Conservation (phyloP, 2,113 vertebrate genomes). For the Meleagris gallopavo region DNA sequence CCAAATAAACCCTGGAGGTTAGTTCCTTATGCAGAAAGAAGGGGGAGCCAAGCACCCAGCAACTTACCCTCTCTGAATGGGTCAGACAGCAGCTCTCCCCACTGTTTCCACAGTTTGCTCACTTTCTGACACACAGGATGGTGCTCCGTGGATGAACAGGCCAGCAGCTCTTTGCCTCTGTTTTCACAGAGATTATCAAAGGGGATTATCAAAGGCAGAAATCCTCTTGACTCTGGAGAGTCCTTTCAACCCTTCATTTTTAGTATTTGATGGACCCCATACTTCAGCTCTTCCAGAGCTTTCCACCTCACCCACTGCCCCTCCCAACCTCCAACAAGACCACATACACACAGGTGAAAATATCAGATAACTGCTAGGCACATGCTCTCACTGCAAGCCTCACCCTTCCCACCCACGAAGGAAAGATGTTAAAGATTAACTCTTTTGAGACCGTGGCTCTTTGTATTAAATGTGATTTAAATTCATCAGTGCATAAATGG, state of each 20-base stretch:
- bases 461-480: background rate
- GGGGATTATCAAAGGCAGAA: background rate
- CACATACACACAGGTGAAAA: background rate
- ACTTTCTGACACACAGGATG: background rate
- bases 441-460: background rate
- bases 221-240: background rate
- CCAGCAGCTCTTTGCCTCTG: fast-evolving
- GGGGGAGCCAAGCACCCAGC: background rate
- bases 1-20: background rate
- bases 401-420: background rate
- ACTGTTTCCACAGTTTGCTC: background rate
- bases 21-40: background rate
- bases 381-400: background rate
- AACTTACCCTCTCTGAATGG: background rate
- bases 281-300: background rate
- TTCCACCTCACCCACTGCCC: background rate
- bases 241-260: background rate
- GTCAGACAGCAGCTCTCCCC: background rate
- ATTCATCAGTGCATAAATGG: background rate
- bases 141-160: background rate
- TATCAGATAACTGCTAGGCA: background rate
- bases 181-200: background rate
- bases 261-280: background rate
- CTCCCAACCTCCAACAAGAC: background rate
- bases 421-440: background rate